Base-by-base conservation (phyloP, 2,888 invertebrate species). In the Torymus aiolomorphi region DNA sequence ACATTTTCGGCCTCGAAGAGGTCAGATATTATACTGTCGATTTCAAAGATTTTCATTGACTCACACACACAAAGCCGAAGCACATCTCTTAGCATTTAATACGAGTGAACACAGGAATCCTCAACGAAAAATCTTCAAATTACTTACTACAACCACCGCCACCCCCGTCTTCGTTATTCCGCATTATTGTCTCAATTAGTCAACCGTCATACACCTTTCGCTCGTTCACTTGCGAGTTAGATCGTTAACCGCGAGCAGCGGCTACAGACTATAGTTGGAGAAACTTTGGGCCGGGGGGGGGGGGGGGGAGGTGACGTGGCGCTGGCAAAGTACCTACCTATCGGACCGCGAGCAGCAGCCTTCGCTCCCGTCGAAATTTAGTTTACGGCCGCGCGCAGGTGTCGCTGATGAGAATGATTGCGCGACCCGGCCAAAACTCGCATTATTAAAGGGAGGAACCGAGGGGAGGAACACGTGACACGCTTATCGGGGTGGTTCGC, bases 361-460 rank as follows among this genome's bases (percentile, higher is more conserved):
- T 78, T 61, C 61, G 1, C 20, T 20, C 62, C 31, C 71, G 72
- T 67, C 75, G 78, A 78, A 81, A 81, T 78, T 81, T 67, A 78
- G 78, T 78, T 81, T 81, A 81, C 73, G 79, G 57, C 20, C 20
- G 1, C 20, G 69, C 63, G 61, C 79, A 79, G 81, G 76, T 79
- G 81, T 74, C 65, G 65, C 76, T 61, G 73, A 78, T 81, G 78
- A 79, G 65, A 78, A 76, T 70, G 49, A 73, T 78, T 65, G 80
- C 70, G 73, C 20, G 20, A 20, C 20, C 20, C 20, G 20, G 56
- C 61, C 72, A 70, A 63, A 20, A 20, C 65, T 65, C 57, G 57
- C 70, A 61, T 78, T 78, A 78, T 75, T 80, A 80, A 79, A 66
- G 20, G 49, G 5, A 52, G 20, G 20, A 20, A 20, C 20, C n/a